A percentile compares a stretch with the other conserved stretches of the same genome.
Evolutionary conservation across 2,888 invertebrate species (phyloP).

Genomic region (Erebia palarica): DNA sequence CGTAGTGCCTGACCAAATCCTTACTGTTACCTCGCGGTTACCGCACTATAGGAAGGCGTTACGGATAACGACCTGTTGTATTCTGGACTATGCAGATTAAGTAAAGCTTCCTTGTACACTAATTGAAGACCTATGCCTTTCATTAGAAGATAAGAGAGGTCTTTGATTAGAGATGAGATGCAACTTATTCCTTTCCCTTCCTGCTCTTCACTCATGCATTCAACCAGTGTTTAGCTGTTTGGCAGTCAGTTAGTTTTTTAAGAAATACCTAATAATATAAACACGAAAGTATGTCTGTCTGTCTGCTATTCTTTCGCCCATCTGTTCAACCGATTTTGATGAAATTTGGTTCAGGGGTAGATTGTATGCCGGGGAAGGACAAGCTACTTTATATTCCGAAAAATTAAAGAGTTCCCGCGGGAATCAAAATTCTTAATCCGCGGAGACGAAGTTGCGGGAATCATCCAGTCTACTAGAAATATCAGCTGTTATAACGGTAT

Average conservation of each 20-base stretch:
- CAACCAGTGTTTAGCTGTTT: slow-evolving; percentile 21
- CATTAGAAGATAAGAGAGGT: slow-evolving; percentile 1
- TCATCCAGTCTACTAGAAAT: too few species aligned
- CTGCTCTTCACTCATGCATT: not conserved
- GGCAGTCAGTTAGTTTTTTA: slow-evolving; percentile 47
- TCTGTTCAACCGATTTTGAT: too few species aligned
- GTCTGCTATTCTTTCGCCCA: too few species aligned
- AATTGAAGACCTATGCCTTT: not conserved
- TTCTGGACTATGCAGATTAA: slow-evolving; percentile 4
- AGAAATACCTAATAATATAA: too few species aligned
- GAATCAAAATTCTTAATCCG: too few species aligned
- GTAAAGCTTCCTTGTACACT: not conserved
- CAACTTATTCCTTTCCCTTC: not conserved
- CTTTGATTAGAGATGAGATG: not conserved
- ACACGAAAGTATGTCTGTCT: too few species aligned
- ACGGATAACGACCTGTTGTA: slow-evolving; percentile 24
- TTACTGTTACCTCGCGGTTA: not conserved
- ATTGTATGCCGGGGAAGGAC: too few species aligned
- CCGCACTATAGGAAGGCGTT: slow-evolving; percentile 29
- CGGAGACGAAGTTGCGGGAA: too few species aligned
- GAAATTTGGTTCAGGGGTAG: too few species aligned
- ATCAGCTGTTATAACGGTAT: too few species aligned
- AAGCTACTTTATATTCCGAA: too few species aligned
- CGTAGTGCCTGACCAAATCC: not conserved
- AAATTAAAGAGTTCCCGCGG: too few species aligned